A percentile compares a stretch with the other conserved stretches of the same genome.
Evolutionary conservation across 1,140 invertebrate species (phyloP).

Genomic region (Spodoptera frugiperda): DNA sequence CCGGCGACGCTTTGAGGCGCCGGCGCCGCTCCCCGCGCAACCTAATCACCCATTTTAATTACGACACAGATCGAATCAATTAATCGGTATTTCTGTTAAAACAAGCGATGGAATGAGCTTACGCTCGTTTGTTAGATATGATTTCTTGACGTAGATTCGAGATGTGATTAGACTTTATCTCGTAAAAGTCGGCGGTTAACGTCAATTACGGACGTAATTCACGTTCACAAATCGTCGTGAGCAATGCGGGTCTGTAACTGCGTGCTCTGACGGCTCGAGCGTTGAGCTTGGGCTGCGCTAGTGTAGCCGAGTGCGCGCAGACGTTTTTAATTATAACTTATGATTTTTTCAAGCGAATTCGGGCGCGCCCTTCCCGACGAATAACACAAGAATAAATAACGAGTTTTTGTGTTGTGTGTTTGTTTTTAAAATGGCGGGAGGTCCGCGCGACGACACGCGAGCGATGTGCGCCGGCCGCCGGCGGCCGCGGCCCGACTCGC

Average conservation of each 20-base stretch:
- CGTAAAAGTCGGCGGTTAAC: conserved; percentile 60
- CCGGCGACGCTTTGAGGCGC: conserved; percentile 84
- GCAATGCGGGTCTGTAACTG: conserved; percentile 5
- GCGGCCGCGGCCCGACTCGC: conserved; percentile 65
- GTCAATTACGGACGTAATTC: conserved; percentile 47
- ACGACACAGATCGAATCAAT: conserved; percentile 86
- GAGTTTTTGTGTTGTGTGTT: conserved; percentile 84
- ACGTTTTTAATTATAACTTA: conserved; percentile 85
- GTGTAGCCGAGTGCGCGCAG: conserved; percentile 54
- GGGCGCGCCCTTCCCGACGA: conserved; percentile 81
- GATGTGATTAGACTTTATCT: conserved; percentile 69
- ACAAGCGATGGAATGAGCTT: conserved; percentile 74
- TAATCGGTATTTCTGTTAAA: conserved; percentile 85
- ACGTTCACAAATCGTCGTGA: conserved; percentile 32
- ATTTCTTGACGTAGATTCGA: conserved; percentile 60
- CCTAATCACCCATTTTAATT: conserved; percentile 86
- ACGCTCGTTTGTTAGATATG: conserved; percentile 58
- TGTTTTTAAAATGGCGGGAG: conserved; percentile 86
- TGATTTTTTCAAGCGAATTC: conserved; percentile 84
- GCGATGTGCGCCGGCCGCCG: conserved; percentile 60
- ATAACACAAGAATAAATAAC: conserved; percentile 85
- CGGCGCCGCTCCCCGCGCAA: conserved; percentile 80
- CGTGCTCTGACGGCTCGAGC: background rate
- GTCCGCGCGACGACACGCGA: conserved; percentile 85
- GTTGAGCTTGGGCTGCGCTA: background rate